Evolutionary conservation across 2,113 vertebrate species (phyloP), one percentile per base, ranked within the genome.

Genomic region (Microcebus griseorufus): DNA sequence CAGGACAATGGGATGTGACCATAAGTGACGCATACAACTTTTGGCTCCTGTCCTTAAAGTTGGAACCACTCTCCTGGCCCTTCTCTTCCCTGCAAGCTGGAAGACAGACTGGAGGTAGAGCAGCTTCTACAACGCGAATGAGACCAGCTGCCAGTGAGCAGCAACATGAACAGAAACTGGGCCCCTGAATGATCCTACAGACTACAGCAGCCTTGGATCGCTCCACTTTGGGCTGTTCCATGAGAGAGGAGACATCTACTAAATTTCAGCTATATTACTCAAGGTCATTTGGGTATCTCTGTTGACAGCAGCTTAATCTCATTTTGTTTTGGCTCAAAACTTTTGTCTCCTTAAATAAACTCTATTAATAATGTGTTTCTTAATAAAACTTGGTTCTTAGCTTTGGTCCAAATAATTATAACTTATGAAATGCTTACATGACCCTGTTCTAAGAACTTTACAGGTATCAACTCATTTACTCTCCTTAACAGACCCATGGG

Each of bases 311-410:
- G 48, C 42, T 75, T 92, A 65, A 85, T 73, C 5, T 42, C 75
- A 70, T 85, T 94, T 93, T 78, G 34, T 53, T 82, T 85, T 88
- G 72, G 58, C 27, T 23, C 16, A 34, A 75, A 67, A 70, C 23
- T 79, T 79, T 67, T 93, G 69, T 51, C 75, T 95, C 72, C 81
- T 87, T 73, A 86, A 83, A 29, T 18, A 70, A 82, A 78, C 22
- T 73, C 55, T 39, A 82, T 23, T 85, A 67, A 25, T 88, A 76
- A 90, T 72, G 25, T 94, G 70, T 75, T 80, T 64, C 73, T 96
- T 88, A 88, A 82, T 73, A 85, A 76, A 85, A 88, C 18, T 20
- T 83, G 13, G 48, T 29, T 88, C 48, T 84, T 22, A 76, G 60
- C 42, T 76, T 81, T 85, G 18, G 34, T 76, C 75, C 34, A 81